Evolutionary conservation across 1,140 invertebrate species (phyloP), one percentile per base, ranked within the genome.

Genomic region (Monochamus saltuarius): DNA sequence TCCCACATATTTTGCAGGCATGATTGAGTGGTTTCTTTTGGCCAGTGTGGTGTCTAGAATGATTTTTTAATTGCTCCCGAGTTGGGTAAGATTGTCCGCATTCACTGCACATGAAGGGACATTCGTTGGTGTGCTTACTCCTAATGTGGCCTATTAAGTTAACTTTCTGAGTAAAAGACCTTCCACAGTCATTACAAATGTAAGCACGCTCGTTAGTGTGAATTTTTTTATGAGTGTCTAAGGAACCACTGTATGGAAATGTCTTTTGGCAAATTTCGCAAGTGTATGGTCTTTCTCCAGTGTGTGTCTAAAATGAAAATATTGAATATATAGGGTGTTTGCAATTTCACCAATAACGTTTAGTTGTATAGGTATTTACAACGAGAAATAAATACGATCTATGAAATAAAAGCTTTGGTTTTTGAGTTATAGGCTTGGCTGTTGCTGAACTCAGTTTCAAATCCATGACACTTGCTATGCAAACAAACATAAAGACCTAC

Each of bases 21-120:
- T 60, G 52, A 13, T 60, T 64, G 14, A 64, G 50, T 1, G 53
- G 57, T 34, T 34, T 47, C 49, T 84, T 80, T 60, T 85, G 83
- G 0, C 84, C 84, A 0, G 83, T 86, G 66, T 86, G 85, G 11
- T 82, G 79, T 4, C 80, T 66, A 10, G 80, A 58, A 59, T 83
- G 82, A 11, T 79, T 80, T n/a, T 79, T 78, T 7, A 83, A 59
- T 1, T 80, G 80, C 16, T 77, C 79, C 9, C 86, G 84, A 68
- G 89, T 89, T 6, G 85, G 89, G 74, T 90, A 92, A 0, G 86
- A 80, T 73, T 90, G 89, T 7, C 81, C 79, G 67, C 89, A 91
- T 35, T 83, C 81, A 1, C 78, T 78, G 62, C 88, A 83, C 61
- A 82, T 54, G 17, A 58, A 61, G 1, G 63, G 55, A 36, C 59